phyloP scores from a whole-genome alignment of 1,140 invertebrate genomes.

The Hypothenemus hampei region DNA sequence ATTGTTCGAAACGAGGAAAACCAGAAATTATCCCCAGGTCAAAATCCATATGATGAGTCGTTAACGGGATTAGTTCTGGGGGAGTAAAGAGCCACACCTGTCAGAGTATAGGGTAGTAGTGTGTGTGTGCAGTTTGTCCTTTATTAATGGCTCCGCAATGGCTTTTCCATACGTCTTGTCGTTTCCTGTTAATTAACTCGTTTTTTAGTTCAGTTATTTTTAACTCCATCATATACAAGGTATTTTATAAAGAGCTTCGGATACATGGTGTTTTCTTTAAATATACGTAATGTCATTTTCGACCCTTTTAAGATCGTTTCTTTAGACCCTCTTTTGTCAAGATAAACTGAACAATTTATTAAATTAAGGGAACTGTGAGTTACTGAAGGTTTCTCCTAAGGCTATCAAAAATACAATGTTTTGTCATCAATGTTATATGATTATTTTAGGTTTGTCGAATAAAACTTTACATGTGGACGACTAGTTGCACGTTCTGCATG shows the following conservation, averaged over 20 bases:
- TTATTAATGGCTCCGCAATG: constrained; percentile 10
- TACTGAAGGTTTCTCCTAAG: too few species aligned
- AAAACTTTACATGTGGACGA: too few species aligned
- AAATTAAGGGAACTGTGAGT: neutral
- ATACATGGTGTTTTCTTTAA: neutral
- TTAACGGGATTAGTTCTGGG: constrained; percentile 5
- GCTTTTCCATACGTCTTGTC: neutral
- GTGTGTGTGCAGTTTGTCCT: neutral
- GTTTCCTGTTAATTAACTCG: constrained; percentile 7
- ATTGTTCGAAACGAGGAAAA: constrained; percentile 9
- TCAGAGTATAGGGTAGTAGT: neutral
- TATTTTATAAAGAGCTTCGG: neutral
- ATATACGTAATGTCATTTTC: too few species aligned
- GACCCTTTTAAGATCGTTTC: neutral
- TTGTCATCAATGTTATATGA: too few species aligned
- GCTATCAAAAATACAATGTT: too few species aligned
- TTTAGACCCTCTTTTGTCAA: neutral
- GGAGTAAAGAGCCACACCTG: constrained; percentile 10
- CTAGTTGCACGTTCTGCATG: too few species aligned
- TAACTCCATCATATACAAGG: neutral
- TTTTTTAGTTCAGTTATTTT: too few species aligned
- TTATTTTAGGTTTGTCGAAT: too few species aligned
- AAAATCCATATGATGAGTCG: constrained; percentile 6
- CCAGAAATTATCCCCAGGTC: constrained; percentile 1
- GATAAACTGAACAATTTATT: neutral